Conservation (phyloP, 2,797 vertebrate genomes). For the Pseudotriccus pelzelni region DNA sequence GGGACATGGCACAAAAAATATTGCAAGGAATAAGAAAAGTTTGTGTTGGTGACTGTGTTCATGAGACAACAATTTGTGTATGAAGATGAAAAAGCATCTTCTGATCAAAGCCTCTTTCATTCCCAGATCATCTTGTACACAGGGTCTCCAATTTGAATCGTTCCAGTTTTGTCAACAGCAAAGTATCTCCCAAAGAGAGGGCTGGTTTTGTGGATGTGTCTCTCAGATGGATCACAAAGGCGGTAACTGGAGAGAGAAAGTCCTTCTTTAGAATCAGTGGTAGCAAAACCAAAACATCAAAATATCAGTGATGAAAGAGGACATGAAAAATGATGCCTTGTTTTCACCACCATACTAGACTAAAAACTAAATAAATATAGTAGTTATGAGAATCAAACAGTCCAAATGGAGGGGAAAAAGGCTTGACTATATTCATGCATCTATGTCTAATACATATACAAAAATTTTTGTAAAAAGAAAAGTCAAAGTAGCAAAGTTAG, state of each 20-base stretch:
- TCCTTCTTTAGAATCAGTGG: not conserved
- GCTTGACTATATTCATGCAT: not conserved
- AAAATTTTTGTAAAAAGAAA: not conserved
- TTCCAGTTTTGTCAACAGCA: conserved; percentile 82
- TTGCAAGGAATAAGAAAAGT: not conserved
- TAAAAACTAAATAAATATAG: not conserved
- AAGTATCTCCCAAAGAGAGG: conserved; percentile 91
- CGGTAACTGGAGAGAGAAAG: conserved; percentile 84
- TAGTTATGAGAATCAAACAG: not conserved
- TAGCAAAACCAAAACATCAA: not conserved
- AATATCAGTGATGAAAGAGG: not conserved
- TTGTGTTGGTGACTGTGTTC: not conserved
- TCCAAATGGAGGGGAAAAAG: not conserved
- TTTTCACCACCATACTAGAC: not conserved
- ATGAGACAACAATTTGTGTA: not conserved
- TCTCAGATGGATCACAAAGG: conserved; percentile 83
- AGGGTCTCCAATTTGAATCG: conserved; percentile 85
- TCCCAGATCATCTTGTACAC: conserved; percentile 82
- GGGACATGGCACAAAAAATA: not conserved
- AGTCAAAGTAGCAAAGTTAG: not conserved
- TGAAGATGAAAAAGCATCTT: not conserved
- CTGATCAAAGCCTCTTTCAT: not conserved
- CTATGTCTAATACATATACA: not conserved
- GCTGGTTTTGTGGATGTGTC: conserved; percentile 78
- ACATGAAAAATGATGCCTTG: not conserved